Conservation (phyloP, 1,140 invertebrate species). For the Bombus vancouverensis region DNA sequence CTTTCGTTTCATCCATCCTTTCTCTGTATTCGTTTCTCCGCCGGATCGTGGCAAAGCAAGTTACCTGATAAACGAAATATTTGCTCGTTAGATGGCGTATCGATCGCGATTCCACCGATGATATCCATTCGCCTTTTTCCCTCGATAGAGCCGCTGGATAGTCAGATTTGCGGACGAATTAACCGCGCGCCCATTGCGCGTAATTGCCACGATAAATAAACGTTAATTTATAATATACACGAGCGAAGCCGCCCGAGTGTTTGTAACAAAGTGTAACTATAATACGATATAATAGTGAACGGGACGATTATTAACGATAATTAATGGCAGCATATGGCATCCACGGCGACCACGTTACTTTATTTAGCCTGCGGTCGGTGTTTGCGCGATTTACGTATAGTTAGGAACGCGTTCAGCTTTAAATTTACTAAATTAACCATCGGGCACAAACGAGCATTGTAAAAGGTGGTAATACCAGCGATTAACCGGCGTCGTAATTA, state of each 20-base stretch:
- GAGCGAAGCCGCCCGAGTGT: background rate
- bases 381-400: background rate
- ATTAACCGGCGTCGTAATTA: slow-evolving; percentile 43
- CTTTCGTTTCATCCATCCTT: background rate
- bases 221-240: background rate
- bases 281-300: background rate
- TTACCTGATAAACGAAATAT: slow-evolving; percentile 43
- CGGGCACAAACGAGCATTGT: slow-evolving; percentile 26
- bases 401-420: background rate
- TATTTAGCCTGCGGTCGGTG: background rate
- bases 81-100: slow-evolving; percentile 16
- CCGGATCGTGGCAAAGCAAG: slow-evolving; percentile 6
- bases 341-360: background rate
- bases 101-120: background rate
- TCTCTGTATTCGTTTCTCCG: too few species aligned
- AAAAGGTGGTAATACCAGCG: slow-evolving; percentile 18
- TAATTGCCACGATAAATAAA: slow-evolving; percentile 20
- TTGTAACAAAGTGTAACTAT: slow-evolving; percentile 10
- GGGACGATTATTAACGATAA: background rate
- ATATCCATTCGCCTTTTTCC: too few species aligned
- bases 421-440: slow-evolving; percentile 30
- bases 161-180: slow-evolving; percentile 32
- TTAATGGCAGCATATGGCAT: background rate
- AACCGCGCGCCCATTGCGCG: background rate
- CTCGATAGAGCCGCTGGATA: background rate